Evolutionary conservation across 2,797 vertebrate genomes (phyloP).

Genomic region (Clarias fuscus): DNA sequence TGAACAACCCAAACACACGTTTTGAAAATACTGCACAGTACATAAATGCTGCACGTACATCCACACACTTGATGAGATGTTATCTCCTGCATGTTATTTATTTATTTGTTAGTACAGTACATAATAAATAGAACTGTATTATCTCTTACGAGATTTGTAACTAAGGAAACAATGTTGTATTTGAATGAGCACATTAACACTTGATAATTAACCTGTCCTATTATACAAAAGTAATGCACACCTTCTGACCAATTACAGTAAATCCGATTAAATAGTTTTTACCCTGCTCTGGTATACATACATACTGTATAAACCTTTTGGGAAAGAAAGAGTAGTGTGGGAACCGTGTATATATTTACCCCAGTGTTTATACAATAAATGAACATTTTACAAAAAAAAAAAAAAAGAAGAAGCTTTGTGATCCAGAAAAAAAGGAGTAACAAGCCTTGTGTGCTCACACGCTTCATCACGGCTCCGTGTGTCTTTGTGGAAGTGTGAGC

Average conservation of each 20-base stretch:
- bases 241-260: background rate
- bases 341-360: background rate
- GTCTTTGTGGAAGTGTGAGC: conserved; percentile 20
- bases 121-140: too few relatives aligned
- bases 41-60: too few relatives aligned
- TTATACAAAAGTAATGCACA: background rate
- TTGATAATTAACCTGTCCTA: background rate
- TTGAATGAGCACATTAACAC: background rate
- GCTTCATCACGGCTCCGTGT: background rate
- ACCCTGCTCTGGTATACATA: background rate
- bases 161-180: background rate
- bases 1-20: too few relatives aligned
- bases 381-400: background rate
- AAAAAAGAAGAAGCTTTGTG: background rate
- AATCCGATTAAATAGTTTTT: too few relatives aligned
- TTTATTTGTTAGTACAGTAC: too few relatives aligned
- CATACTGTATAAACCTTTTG: background rate
- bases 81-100: too few relatives aligned
- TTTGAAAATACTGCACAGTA: too few relatives aligned
- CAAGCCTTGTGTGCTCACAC: background rate
- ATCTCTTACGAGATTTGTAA: background rate
- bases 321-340: background rate
- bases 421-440: conserved; percentile 13
- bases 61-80: too few relatives aligned
- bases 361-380: background rate